Evolutionary conservation across 1,140 invertebrate genomes (phyloP).

Genomic region (Drosophila dunni): DNA sequence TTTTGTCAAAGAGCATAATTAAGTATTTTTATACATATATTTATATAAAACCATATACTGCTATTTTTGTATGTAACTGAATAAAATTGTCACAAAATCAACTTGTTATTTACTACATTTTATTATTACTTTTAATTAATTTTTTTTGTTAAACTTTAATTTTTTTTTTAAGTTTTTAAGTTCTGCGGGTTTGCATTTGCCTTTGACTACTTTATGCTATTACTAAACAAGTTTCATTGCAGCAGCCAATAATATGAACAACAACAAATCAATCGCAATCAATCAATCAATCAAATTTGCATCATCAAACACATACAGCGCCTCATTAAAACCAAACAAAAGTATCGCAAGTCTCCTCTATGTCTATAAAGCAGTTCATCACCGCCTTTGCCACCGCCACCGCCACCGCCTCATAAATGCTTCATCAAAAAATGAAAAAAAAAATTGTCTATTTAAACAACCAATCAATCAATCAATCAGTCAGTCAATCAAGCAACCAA

Average conservation of each 20-base stretch:
- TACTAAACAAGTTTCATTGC: conserved; percentile 79
- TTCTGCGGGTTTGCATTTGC: conserved; percentile 39
- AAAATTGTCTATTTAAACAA: conserved; percentile 38
- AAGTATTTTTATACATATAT: conserved; percentile 70
- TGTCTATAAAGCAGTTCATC: conserved; percentile 29
- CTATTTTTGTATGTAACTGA: conserved; percentile 78
- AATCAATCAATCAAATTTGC: conserved; percentile 46
- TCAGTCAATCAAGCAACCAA: conserved; percentile 57
- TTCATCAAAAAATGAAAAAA: conserved; percentile 42
- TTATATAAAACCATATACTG: conserved; percentile 52
- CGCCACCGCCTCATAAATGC: conserved; percentile 27
- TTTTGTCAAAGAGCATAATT: conserved; percentile 23
- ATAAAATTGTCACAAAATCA: conserved; percentile 71
- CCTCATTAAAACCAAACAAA: conserved; percentile 48
- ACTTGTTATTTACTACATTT: conserved; percentile 52
- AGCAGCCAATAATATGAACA: conserved; percentile 51
- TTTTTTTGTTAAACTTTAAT: conserved; percentile 7
- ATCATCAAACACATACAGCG: conserved; percentile 62
- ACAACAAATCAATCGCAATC: conserved; percentile 28
- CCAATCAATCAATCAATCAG: conserved; percentile 47
- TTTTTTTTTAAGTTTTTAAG: conserved; percentile 10
- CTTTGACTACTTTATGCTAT: conserved; percentile 34
- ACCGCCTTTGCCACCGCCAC: background rate
- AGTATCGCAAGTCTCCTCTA: conserved; percentile 44
- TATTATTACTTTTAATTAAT: background rate